Evolutionary conservation across 1,140 invertebrate genomes (phyloP).

Genomic region (Cydia splendana): DNA sequence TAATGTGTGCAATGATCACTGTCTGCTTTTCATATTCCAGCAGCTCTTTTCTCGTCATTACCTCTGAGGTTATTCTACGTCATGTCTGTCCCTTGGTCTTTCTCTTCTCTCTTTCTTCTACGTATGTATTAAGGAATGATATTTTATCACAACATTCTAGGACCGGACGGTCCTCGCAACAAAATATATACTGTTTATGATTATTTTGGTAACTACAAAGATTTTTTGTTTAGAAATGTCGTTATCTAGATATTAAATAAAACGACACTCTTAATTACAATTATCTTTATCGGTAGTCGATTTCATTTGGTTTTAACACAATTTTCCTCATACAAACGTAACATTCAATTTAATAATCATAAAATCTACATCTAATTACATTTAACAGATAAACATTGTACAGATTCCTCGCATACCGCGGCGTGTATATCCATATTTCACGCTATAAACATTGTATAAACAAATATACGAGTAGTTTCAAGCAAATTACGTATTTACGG

Average conservation of each 20-base stretch:
- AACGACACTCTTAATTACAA: not conserved
- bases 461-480: conserved; percentile 59
- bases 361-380: conserved; percentile 28
- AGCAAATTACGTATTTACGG: conserved; percentile 65
- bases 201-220: too few species aligned
- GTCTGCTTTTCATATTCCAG: too few species aligned
- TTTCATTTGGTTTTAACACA: not conserved
- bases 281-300: not conserved
- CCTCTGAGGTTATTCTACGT: too few species aligned
- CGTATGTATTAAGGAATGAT: too few species aligned
- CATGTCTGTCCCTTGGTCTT: too few species aligned
- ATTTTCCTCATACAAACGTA: not conserved
- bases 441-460: conserved; percentile 62
- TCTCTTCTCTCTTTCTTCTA: too few species aligned
- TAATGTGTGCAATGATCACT: too few species aligned
- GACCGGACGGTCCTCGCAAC: too few species aligned
- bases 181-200: too few species aligned
- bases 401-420: conserved; percentile 15
- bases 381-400: conserved; percentile 24
- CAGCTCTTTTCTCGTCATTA: too few species aligned
- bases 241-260: not conserved
- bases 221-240: too few species aligned
- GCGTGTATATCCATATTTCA: conserved; percentile 47
- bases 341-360: conserved; percentile 20
- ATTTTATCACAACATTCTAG: too few species aligned